Base-by-base conservation (phyloP, 1,140 invertebrate genomes). In the Matsumurasca onukii region DNA sequence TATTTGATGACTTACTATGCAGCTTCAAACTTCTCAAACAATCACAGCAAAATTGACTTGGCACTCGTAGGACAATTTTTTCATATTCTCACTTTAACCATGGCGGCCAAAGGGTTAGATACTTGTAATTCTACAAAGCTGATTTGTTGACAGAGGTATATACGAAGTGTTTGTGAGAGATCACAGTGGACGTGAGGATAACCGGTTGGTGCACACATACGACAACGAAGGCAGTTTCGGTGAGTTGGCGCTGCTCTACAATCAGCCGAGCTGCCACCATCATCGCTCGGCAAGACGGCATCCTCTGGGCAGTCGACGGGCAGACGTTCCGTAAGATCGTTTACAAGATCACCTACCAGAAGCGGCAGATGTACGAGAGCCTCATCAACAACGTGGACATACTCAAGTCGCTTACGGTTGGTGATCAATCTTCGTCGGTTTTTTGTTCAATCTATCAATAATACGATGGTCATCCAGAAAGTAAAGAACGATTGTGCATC, bases 261-360 rank as follows among this genome's bases (percentile, higher is more conserved):
- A 98, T 80, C 94, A 96, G 92, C 96, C 97, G 96, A 72, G 95
- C 95, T 67, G 96, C 96, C 51, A 96, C 88, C 22, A 88, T 94
- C 61, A 88, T 90, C 76, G 92, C 95, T 15, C 85, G 87, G 73
- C 87, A 91, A 5, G 80, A 87, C 30, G 97, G 96, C 34, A 88
- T 90, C 22, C 83, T 98, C 0, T 98, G 96, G 96, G 95, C 94
- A 68, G 95, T 98, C 94, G 95, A 97, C 80, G 87, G 96, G 59
- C 88, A 91, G 78, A 97, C 95, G 69, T 98, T 98, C 86, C 88
- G 95, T 75, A 89, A 93, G 77, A 98, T 98, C 76, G 86, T 98
- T 64, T 85, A 98, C 69, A 98, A 98, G 83, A 95, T 91, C 76
- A 95, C 96, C 68, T 97, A 95, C 82, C 93, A 91, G 82, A 98